These are phyloP conservation scores for Athalia circularis DNA, from an alignment of 2,888 invertebrate species.

Conservation along the genomic window DNA sequence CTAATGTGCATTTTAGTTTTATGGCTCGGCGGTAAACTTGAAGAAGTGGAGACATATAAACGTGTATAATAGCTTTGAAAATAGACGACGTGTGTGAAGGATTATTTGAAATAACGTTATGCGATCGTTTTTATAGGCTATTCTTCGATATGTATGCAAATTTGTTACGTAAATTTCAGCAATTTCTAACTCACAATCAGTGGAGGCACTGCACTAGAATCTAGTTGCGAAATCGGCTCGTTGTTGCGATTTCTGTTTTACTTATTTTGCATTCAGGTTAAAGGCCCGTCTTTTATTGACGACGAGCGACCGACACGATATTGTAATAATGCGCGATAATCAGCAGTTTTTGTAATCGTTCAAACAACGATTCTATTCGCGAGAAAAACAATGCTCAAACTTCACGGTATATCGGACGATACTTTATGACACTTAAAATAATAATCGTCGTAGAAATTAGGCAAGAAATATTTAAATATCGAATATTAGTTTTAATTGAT, in stretches of 20 bases:
- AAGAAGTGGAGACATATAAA: not conserved
- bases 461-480: too few species aligned
- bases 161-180: conserved; percentile 26
- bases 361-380: too few species aligned
- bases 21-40: too few species aligned
- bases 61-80: too few species aligned
- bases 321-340: not conserved
- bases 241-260: conserved; percentile 28
- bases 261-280: conserved; percentile 5
- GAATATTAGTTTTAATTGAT: not conserved
- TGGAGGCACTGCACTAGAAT: not conserved
- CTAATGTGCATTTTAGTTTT: too few species aligned
- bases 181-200: conserved; percentile 1
- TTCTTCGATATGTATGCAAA: not conserved
- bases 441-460: too few species aligned
- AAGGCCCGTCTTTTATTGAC: not conserved
- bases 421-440: too few species aligned
- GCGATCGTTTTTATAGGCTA: not conserved
- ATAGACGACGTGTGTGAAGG: too few species aligned
- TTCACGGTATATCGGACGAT: too few species aligned
- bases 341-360: too few species aligned
- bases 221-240: conserved; percentile 32
- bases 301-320: not conserved
- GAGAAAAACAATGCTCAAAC: too few species aligned
- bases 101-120: too few species aligned